Conservation (phyloP, 2,797 vertebrate species). For the Heterohyrax brucei region DNA sequence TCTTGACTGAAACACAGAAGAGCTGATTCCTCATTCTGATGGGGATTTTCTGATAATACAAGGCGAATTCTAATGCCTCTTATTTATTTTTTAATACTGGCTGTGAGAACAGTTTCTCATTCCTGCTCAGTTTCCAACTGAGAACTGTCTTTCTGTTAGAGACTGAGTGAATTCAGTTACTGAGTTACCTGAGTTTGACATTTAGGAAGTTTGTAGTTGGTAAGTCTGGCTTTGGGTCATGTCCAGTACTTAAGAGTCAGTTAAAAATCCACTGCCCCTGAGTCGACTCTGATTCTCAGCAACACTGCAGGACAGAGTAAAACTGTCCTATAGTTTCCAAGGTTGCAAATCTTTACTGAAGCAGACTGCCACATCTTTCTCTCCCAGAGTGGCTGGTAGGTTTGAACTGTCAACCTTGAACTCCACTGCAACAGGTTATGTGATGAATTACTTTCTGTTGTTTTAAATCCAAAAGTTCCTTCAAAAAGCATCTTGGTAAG, state of each 20-base stretch:
- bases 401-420: not conserved
- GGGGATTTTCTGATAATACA: slow-evolving; percentile 33
- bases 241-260: not conserved
- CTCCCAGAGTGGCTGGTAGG: too few relatives aligned
- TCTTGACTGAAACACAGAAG: slow-evolving; percentile 8
- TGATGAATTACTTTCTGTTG: not conserved
- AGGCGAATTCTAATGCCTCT: not conserved
- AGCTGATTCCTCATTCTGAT: not conserved
- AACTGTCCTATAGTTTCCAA: too few relatives aligned
- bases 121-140: slow-evolving; percentile 37
- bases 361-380: too few relatives aligned
- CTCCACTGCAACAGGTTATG: not conserved
- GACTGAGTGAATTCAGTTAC: not conserved
- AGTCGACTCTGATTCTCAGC: too few relatives aligned
- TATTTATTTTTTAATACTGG: slow-evolving; percentile 48
- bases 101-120: slow-evolving; percentile 9
- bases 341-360: too few relatives aligned
- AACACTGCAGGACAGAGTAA: too few relatives aligned
- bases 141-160: not conserved
- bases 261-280: not conserved
- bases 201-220: slow-evolving; percentile 22
- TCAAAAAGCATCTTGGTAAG: slow-evolving; percentile 32
- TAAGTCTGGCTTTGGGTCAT: not conserved
- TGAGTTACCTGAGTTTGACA: slow-evolving; percentile 13
- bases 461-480: not conserved